phyloP scores from a whole-genome alignment of 2,797 vertebrate genomes.

The Selene dorsalis region DNA sequence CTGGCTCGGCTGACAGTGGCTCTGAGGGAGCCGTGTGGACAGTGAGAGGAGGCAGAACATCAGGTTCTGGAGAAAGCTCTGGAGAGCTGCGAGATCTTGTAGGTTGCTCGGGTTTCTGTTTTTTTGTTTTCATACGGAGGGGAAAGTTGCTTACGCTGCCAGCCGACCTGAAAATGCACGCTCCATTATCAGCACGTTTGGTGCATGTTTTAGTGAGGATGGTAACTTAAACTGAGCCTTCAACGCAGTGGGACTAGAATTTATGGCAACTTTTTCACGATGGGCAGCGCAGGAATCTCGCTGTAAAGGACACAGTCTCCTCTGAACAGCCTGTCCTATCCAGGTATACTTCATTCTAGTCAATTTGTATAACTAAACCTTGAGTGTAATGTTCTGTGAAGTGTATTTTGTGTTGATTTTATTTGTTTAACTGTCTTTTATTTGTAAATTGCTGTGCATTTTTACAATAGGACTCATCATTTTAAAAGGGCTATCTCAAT shows the following conservation, averaged over 20 bases:
- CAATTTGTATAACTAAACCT: neutral
- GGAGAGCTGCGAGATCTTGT: conserved; percentile 2
- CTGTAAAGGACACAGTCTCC: conserved; percentile 35
- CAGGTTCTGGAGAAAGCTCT: conserved; percentile 22
- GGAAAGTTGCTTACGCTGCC: conserved; percentile 35
- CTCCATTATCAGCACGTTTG: neutral
- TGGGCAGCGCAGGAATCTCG: conserved; percentile 10
- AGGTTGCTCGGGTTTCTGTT: neutral
- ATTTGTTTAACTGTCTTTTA: neutral
- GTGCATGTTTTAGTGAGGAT: conserved; percentile 23
- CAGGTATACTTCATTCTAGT: conserved; percentile 33
- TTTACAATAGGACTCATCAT: too few species aligned
- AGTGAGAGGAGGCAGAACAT: conserved; percentile 26
- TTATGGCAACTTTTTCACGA: conserved; percentile 37
- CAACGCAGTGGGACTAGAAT: conserved; percentile 23
- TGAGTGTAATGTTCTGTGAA: neutral
- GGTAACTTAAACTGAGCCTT: conserved; percentile 45
- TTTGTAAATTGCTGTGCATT: neutral
- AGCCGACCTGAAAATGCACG: conserved; percentile 36
- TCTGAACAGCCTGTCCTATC: conserved; percentile 11
- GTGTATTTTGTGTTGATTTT: neutral
- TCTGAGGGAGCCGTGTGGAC: conserved; percentile 33
- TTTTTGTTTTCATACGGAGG: neutral
- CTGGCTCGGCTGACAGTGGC: conserved; percentile 52
- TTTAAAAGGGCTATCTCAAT: too few species aligned